phyloP scores from a whole-genome alignment of 2,797 vertebrate genomes.

The Graptemys geographica region DNA sequence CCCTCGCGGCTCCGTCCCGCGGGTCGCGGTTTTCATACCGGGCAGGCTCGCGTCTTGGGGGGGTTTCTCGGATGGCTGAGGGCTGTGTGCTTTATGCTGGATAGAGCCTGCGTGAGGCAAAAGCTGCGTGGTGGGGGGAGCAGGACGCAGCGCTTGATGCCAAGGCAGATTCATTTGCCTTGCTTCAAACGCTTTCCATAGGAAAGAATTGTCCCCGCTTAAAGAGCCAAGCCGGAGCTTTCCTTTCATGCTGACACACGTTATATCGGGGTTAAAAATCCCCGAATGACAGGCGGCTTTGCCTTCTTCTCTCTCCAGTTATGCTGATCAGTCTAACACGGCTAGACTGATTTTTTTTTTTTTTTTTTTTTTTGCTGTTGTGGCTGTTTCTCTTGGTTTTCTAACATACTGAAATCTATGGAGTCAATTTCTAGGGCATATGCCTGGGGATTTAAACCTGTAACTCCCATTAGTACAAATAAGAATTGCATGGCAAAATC shows the following conservation, averaged over 20 bases:
- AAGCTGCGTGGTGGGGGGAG: no score
- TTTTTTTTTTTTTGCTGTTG: accelerated
- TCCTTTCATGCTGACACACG: neutral
- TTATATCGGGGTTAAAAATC: neutral
- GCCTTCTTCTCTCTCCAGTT: neutral
- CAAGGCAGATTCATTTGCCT: neutral
- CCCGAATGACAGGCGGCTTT: neutral
- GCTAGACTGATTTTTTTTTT: accelerated
- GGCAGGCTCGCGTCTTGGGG: neutral
- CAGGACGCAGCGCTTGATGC: no score
- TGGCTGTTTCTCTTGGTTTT: neutral
- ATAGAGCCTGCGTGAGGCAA: neutral
- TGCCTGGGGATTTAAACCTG: neutral
- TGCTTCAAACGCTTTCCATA: neutral
- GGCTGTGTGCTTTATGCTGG: neutral
- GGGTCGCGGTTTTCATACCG: neutral
- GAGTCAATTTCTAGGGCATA: neutral
- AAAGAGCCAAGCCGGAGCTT: neutral
- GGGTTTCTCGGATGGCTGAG: neutral
- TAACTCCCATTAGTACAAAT: neutral
- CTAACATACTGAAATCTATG: neutral
- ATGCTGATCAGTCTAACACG: neutral
- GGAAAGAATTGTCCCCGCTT: neutral
- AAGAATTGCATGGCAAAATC: neutral
- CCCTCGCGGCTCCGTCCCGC: neutral